Base-by-base conservation (phyloP, 2,113 vertebrate genomes). In the Oryzias celebensis region DNA sequence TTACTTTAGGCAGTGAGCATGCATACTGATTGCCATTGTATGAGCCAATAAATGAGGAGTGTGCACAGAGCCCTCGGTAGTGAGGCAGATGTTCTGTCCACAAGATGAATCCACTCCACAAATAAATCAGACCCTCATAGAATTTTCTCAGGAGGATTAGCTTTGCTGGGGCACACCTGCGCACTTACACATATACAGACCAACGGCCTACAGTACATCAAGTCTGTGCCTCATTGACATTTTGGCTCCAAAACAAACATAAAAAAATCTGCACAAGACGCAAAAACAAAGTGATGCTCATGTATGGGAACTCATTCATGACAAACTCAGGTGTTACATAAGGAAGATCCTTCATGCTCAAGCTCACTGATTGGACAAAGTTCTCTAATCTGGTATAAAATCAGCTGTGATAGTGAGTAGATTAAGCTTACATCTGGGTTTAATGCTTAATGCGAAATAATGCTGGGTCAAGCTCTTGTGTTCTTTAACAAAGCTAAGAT, bases 161-260 rank as follows among this genome's bases (percentile, higher is more conserved):
- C 67, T 86, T 75, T 78, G 76, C 82, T 79, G 65, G 88, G 86
- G 74, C 85, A 86, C 88, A 90, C 83, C 86, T 90, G 88, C 63
- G 76, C 58, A 66, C 79, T 77, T 63, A 80, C 52, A 74, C 58
- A 60, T 52, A 3, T 36, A 45, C 61, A 73, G 53, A 58, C 52
- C 56, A 62, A 82, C 70, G 56, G 63, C 69, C 16, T 68, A 68
- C 68, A 78, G 67, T 81, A 52, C 51, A 44, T 36, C 20, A 4
- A 17, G n/a, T 56, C 47, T 65, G 44, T 24, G 61, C 17, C 75
- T 65, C 43, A 20, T 62, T 36, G 36, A 36, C 36, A 36, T 36
- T 36, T 36, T 36, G 36, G 36, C 36, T 12, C 8, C 26, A 28
- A 28, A 28, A 28, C 26, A 36, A 36, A 36, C 7, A 36, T 4